Evolutionary conservation across 2,113 vertebrate species (phyloP), one percentile per base, ranked within the genome.

Genomic region (Gambusia holbrooki): DNA sequence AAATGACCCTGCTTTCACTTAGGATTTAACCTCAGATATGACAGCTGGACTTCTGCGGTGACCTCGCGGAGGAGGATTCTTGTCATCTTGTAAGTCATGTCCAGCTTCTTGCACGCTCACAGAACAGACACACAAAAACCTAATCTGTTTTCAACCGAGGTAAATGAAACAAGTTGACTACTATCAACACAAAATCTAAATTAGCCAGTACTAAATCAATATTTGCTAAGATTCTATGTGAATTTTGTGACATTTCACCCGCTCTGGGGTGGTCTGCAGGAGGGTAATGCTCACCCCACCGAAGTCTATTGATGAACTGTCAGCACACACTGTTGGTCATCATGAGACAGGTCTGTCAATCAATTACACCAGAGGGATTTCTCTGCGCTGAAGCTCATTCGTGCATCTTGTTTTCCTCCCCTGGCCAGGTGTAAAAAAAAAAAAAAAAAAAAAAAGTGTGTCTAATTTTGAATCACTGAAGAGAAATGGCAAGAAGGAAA

Each of bases 11-110:
- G 62, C 69, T 48, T 83, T 79, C 73, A 79, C 77, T 77, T 62
- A 77, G 67, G 61, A 28, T 84, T 91, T 90, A 90, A 87, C 88
- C 88, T 89, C 80, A 65, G 70, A 69, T 82, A 71, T 73, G 73
- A 87, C 73, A 77, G 80, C 77, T 76, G 73, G 79, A 70, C 64
- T 11, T 88, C 83, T 80, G 66, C 19, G 0, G 70, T 83, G 85
- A 88, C 88, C 83, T 81, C 77, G 25, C 11, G 15, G n/a, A 30
- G 2, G 75, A 72, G 51, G 66, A 81, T 78, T 68, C 77, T 80
- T 81, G 79, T 90, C 85, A 86, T 76, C 76, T 76, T 60, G 60
- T 75, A 71, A 77, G 68, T 63, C 74, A 35, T 67, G 62, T 22
- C 42, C 25, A n/a, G 40, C 22, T 58, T 4, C 35, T 3, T 6